phyloP scores from a whole-genome alignment of 2,113 vertebrate genomes.

The Pygoscelis adeliae region DNA sequence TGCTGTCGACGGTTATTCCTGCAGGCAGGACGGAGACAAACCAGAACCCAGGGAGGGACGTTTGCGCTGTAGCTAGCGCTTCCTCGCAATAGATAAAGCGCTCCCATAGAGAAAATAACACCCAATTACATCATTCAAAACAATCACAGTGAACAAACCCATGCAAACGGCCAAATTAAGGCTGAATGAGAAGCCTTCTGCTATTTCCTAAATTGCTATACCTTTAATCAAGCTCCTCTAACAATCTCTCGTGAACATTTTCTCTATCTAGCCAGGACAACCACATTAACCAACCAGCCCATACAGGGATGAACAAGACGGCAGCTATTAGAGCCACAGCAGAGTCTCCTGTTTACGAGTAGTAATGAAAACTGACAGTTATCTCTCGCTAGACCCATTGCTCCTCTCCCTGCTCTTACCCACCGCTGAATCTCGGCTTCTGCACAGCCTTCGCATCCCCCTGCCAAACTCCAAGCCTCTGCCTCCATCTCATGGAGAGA shows the following conservation, averaged over 20 bases:
- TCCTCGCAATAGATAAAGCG: background rate
- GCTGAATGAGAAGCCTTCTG: conserved; percentile 43
- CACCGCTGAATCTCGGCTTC: background rate
- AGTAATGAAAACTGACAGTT: conserved; percentile 7
- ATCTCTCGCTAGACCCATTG: background rate
- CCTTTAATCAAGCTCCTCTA: conserved; percentile 53
- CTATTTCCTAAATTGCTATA: conserved; percentile 28
- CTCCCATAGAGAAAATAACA: conserved; percentile 44
- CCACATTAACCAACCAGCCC: conserved; percentile 4
- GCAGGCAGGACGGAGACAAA: background rate
- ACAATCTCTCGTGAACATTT: background rate
- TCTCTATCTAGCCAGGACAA: background rate
- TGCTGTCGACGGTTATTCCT: background rate
- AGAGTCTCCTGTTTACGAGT: background rate
- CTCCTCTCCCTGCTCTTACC: background rate
- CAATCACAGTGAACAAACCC: conserved; percentile 26
- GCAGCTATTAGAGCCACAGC: background rate
- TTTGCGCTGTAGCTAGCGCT: background rate
- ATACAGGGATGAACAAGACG: background rate
- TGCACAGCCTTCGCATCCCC: background rate
- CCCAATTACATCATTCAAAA: conserved; percentile 28
- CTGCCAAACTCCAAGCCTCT: conserved; percentile 53
- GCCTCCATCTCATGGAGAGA: conserved; percentile 69
- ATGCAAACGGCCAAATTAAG: conserved; percentile 63
- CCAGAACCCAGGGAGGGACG: background rate